These are phyloP conservation scores for Clarias fuscus DNA, from an alignment of 2,797 vertebrate species.

Conservation along the genomic window DNA sequence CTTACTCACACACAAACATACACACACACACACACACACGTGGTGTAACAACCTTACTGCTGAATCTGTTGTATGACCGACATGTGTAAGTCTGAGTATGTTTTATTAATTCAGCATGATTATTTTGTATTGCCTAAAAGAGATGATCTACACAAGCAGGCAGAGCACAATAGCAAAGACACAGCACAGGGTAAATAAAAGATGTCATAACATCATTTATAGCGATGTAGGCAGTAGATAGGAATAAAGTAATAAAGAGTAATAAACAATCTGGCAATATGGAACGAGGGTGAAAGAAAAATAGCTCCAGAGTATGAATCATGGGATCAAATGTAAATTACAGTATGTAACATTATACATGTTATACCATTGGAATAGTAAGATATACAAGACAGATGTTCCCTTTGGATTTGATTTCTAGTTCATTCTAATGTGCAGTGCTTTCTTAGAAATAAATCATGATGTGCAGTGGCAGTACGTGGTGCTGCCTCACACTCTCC, in stretches of 20 bases:
- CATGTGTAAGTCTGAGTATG: neutral
- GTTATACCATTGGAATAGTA: neutral
- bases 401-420: conserved; percentile 1
- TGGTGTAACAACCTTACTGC: neutral
- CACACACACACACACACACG: neutral
- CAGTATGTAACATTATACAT: neutral
- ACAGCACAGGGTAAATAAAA: neutral
- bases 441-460: conserved; percentile 8
- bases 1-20: neutral
- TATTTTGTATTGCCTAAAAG: conserved; percentile 15
- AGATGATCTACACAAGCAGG: conserved; percentile 11
- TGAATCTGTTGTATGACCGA: neutral
- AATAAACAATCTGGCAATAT: neutral
- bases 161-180: neutral
- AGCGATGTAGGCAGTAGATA: conserved; percentile 14
- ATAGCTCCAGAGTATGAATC: conserved; percentile 56
- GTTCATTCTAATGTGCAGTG: conserved; percentile 15
- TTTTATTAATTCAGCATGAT: conserved; percentile 14
- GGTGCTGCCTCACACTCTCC: conserved; percentile 47
- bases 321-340: neutral
- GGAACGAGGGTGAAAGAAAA: neutral
- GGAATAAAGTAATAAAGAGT: conserved; percentile 7
- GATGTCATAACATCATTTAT: conserved; percentile 13
- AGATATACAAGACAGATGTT: neutral
- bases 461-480: conserved; percentile 47